Percentiles rank a stretch among this genome's conserved stretches.
phyloP scores from a whole-genome alignment of 2,113 vertebrate genomes.

The Urocolius indicus region DNA sequence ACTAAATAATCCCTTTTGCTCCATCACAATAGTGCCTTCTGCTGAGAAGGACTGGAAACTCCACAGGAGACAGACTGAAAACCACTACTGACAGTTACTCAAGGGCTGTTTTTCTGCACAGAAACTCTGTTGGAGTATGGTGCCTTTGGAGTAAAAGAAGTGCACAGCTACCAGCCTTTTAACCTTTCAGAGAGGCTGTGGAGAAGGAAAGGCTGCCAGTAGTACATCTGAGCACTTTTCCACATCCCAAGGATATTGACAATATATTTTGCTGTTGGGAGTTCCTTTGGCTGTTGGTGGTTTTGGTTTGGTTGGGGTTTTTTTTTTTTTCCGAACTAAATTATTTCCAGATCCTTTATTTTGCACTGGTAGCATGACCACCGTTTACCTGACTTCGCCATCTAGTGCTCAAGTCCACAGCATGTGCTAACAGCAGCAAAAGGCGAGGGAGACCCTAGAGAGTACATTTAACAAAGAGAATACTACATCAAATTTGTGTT shows the following conservation, averaged over 20 bases:
- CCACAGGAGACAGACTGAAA: neutral
- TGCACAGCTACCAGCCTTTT: neutral
- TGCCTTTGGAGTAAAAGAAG: neutral
- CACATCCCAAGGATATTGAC: neutral
- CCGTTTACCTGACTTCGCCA: neutral
- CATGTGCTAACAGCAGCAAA: neutral
- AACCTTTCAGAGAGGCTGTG: neutral
- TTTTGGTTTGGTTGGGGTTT: neutral
- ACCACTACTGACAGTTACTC: neutral
- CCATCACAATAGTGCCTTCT: neutral
- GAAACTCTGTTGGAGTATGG: neutral
- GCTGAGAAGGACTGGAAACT: neutral
- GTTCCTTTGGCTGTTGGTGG: neutral
- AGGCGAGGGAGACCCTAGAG: neutral
- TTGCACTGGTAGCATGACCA: neutral
- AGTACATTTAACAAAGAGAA: neutral
- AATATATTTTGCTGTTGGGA: neutral
- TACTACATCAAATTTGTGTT: neutral
- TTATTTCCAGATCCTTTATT: neutral
- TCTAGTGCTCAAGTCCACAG: neutral
- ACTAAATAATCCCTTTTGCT: neutral
- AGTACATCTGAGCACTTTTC: neutral
- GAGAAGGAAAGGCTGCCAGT: neutral
- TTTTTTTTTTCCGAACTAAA: neutral
- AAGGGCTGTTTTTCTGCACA: neutral